Percentiles rank a stretch among this genome's conserved stretches.
phyloP scores from a whole-genome alignment of 2,888 invertebrate genomes.

The Petrolisthes manimaculis region DNA sequence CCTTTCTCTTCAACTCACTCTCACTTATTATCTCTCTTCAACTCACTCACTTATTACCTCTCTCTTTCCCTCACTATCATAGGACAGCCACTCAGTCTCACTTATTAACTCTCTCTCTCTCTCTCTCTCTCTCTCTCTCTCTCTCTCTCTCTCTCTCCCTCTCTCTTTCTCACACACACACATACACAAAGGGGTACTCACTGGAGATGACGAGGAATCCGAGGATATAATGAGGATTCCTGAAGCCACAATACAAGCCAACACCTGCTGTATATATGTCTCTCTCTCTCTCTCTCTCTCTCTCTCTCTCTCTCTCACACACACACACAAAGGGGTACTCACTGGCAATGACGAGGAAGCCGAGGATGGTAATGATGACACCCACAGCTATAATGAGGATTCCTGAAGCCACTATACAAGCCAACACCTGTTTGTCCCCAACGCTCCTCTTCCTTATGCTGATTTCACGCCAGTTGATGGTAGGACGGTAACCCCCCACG shows the following conservation, averaged over 20 bases:
- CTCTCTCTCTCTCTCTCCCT: too few species aligned
- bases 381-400: conserved; percentile 54
- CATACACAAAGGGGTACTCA: too few species aligned
- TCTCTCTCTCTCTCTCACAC: neutral
- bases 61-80: too few species aligned
- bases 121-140: too few species aligned
- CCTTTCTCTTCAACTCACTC: neutral
- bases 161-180: too few species aligned
- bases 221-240: conserved; percentile 58
- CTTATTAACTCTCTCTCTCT: too few species aligned
- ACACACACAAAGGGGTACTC: conserved; percentile 25
- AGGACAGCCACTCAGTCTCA: too few species aligned
- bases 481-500: conserved; percentile 59
- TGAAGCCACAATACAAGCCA: conserved; percentile 46
- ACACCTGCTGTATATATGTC: too few species aligned
- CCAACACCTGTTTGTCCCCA: conserved; percentile 54
- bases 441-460: conserved; percentile 46
- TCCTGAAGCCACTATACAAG: conserved; percentile 50
- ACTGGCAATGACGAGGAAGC: conserved; percentile 61
- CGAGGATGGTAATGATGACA: conserved; percentile 51
- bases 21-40: neutral
- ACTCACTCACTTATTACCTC: too few species aligned
- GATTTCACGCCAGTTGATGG: conserved; percentile 60
- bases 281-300: neutral
- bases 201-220: conserved; percentile 61